Evolutionary conservation across 2,113 vertebrate species (phyloP).

Genomic region (Xenopus borealis): DNA sequence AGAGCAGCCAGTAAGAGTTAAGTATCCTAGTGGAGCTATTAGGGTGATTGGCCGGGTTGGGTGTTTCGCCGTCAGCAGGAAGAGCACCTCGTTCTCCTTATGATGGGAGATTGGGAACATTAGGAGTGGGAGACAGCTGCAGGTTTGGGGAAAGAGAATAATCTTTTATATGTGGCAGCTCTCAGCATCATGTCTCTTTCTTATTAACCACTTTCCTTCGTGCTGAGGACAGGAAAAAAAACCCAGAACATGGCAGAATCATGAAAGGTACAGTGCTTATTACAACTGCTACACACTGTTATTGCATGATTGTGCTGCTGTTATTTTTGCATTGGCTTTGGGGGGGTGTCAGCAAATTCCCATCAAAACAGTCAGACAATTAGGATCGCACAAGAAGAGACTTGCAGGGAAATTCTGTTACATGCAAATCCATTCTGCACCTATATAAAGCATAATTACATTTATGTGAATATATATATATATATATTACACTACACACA

Average conservation of each 20-base stretch:
- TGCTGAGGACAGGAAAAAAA: not conserved
- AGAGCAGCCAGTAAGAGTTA: slow-evolving; percentile 14
- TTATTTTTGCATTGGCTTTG: not conserved
- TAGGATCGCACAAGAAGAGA: no score
- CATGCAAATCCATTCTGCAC: no score
- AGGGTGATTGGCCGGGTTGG: slow-evolving; percentile 7
- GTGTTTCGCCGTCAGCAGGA: slow-evolving; percentile 23
- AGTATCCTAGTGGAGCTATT: not conserved
- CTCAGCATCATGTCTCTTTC: not conserved
- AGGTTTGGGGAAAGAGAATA: slow-evolving; percentile 4
- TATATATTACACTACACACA: no score
- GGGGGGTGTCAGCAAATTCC: no score
- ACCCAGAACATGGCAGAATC: not conserved
- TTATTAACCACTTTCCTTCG: not conserved
- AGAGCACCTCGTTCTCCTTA: slow-evolving; percentile 7
- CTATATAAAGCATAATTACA: no score
- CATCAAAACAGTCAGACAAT: no score
- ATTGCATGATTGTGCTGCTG: not conserved
- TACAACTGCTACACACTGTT: not conserved
- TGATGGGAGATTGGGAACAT: slow-evolving; percentile 1
- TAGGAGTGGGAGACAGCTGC: slow-evolving; percentile 12
- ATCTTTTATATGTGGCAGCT: not conserved
- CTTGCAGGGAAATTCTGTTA: no score
- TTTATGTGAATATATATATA: no score
- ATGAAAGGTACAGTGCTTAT: slow-evolving; percentile 14